These are phyloP conservation scores for Eristalis arbustorum DNA, from an alignment of 2,888 invertebrate species.

Conservation along the genomic window DNA sequence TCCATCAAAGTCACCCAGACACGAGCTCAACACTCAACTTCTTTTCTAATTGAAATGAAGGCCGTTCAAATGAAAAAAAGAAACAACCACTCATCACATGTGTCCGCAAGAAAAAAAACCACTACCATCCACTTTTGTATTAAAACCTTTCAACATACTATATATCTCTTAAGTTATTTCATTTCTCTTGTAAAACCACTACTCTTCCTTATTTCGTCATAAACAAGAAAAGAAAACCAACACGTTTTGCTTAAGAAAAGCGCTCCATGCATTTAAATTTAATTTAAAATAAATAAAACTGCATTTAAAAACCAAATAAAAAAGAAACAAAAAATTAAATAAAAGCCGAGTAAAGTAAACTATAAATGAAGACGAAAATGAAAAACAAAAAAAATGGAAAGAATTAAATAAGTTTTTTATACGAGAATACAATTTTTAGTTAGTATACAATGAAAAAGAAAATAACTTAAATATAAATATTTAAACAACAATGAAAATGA, in stretches of 20 bases:
- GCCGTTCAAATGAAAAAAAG: conserved; percentile 2
- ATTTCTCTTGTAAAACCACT: neutral
- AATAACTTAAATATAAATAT: conserved; percentile 54
- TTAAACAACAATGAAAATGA: conserved; percentile 34
- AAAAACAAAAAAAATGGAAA: conserved; percentile 20
- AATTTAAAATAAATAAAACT: conserved; percentile 32
- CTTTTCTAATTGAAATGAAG: conserved; percentile 42
- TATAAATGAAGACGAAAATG: conserved; percentile 19
- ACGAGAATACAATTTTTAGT: conserved; percentile 71
- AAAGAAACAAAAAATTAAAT: conserved; percentile 38
- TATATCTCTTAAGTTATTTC: conserved; percentile 25
- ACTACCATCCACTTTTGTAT: conserved; percentile 51
- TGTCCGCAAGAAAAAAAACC: conserved; percentile 22
- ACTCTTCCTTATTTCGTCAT: conserved; percentile 10
- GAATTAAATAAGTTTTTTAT: conserved; percentile 71
- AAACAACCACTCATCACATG: neutral
- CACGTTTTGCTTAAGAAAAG: conserved; percentile 20
- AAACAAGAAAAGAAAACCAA: conserved; percentile 8
- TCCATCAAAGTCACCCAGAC: conserved; percentile 11
- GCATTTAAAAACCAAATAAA: conserved; percentile 66
- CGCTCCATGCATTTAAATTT: conserved; percentile 63
- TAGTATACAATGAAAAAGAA: conserved; percentile 62
- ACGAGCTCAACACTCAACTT: neutral
- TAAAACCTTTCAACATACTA: conserved; percentile 24
- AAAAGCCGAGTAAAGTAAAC: conserved; percentile 27